Evolutionary conservation across 2,888 invertebrate genomes (phyloP), one percentile per base, ranked within the genome.

Genomic region (Brenthis ino): DNA sequence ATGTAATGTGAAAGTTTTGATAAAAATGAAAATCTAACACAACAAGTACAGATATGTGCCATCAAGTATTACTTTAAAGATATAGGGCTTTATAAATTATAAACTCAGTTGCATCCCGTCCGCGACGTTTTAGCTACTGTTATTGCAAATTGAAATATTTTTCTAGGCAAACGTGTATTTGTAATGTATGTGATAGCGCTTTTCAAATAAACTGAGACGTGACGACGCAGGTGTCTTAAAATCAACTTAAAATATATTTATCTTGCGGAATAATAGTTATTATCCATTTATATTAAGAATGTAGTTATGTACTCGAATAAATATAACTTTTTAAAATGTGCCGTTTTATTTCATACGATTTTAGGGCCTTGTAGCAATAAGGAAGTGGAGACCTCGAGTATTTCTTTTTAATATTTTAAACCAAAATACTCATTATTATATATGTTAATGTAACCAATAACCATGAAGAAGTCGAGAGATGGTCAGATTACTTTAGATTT

Each of bases 261-360:
- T 91, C 90, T 83, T 81, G 88, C 88, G 89, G 88, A 89, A 88
- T 84, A 85, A 90, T 92, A 91, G 89, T 87, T 89, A 89, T 88
- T 90, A 89, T 91, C 87, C 88, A 90, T 90, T 89, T 90, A 88
- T 89, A 87, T 88, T 93, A 93, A 93, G 93, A 54, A 85, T 93
- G 93, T 93, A 93, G 93, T 92, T 93, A 93, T 93, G 90, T 93
- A 93, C 93, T 93, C 93, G 92, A 93, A 93, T 93, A 93, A 93
- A 93, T 93, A 90, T 93, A 91, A 93, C 90, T 92, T 93, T 93
- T 93, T 88, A 88, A 88, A 88, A 84, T 75, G 79, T 80, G 80
- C 80, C 79, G 78, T 79, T 82, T 83, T 79, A 76, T 75, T 66
- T 72, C 24, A 33, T 16, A 43, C 37, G 37, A 43, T 43, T 43